Evolutionary conservation across 2,888 invertebrate species (phyloP).

Genomic region (Drosophila suboccidentalis): DNA sequence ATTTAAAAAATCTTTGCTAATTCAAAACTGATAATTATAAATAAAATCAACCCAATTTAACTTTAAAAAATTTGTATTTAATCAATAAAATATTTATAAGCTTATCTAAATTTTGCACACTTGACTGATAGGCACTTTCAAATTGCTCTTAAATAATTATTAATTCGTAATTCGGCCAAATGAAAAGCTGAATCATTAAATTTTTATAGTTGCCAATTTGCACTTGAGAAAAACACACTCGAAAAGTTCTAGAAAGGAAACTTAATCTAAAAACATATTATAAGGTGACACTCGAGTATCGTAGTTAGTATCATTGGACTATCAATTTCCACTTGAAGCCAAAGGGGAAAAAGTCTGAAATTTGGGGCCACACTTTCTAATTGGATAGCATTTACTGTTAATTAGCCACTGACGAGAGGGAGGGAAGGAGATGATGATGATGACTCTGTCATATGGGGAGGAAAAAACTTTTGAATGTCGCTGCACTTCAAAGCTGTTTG

Average conservation of each 20-base stretch:
- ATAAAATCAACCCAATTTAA: neutral
- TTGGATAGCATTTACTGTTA: constrained; percentile 61
- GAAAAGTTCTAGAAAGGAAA: constrained; percentile 2
- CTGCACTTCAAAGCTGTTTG: constrained; percentile 70
- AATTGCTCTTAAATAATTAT: neutral
- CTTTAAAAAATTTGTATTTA: neutral
- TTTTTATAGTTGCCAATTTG: neutral
- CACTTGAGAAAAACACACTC: neutral
- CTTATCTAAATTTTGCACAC: neutral
- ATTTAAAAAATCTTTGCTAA: neutral
- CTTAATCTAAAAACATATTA: constrained; percentile 1
- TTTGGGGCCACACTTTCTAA: constrained; percentile 57
- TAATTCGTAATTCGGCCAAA: neutral
- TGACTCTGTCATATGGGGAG: constrained; percentile 50
- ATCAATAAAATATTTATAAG: neutral
- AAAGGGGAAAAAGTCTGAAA: constrained; percentile 11
- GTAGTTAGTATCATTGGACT: constrained; percentile 15
- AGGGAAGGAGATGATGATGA: neutral
- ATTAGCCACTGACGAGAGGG: constrained; percentile 43
- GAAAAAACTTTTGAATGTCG: constrained; percentile 58
- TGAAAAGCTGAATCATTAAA: neutral
- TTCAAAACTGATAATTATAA: neutral
- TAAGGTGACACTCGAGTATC: constrained; percentile 17
- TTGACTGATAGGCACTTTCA: neutral
- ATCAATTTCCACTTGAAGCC: constrained; percentile 37